A percentile compares a stretch with the other conserved stretches of the same genome.
Evolutionary conservation across 2,797 vertebrate species (phyloP).

Genomic region (Artibeus jamaicensis): DNA sequence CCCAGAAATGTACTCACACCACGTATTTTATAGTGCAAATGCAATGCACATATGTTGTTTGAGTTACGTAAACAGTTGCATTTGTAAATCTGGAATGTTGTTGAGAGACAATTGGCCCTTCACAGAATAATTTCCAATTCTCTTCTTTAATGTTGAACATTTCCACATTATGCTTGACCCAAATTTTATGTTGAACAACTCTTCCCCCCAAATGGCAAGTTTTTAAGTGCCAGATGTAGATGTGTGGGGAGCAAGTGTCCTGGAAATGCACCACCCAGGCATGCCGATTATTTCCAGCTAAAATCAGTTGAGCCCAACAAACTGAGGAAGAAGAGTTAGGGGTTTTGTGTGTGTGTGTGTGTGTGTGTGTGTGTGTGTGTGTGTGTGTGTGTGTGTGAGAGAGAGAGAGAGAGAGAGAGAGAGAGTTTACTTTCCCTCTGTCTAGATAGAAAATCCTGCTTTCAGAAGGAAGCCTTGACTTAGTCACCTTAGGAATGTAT

Average conservation of each 20-base stretch:
- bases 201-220: background rate
- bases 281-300: background rate
- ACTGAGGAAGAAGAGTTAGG: background rate
- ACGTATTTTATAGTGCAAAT: background rate
- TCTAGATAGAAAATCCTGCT: background rate
- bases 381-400: no score
- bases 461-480: background rate
- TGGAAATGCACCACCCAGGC: background rate
- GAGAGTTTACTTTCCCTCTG: background rate
- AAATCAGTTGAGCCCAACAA: background rate
- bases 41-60: background rate
- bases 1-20: background rate
- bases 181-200: background rate
- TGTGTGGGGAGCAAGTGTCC: background rate
- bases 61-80: background rate
- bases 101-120: background rate
- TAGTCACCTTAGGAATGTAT: background rate
- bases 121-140: background rate
- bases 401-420: no score
- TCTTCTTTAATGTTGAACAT: background rate
- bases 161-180: background rate
- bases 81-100: background rate
- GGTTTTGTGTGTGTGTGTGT: no score
- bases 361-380: no score
- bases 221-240: conserved; percentile 28